phyloP scores from a whole-genome alignment of 2,888 invertebrate genomes.

The Crioceris asparagi region DNA sequence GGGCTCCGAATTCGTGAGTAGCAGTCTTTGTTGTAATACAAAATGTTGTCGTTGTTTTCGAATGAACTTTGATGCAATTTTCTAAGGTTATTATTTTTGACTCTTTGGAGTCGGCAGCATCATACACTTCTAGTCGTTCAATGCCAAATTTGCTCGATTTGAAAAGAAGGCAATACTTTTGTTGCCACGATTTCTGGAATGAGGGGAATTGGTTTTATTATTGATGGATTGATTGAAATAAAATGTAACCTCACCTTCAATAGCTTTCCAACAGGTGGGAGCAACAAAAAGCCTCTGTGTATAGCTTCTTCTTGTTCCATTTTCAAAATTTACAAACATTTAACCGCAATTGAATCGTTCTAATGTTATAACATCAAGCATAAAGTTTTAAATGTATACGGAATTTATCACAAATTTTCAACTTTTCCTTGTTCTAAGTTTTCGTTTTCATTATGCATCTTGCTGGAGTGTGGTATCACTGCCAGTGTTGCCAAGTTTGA shows the following conservation, averaged over 20 bases:
- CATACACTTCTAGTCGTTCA: slow-evolving; percentile 76
- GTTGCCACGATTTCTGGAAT: slow-evolving; percentile 76
- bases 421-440: too few relatives aligned
- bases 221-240: too few relatives aligned
- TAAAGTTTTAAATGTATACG: too few relatives aligned
- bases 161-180: slow-evolving; percentile 65
- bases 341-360: too few relatives aligned
- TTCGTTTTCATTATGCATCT: too few relatives aligned
- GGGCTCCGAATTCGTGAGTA: slow-evolving; percentile 50
- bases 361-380: too few relatives aligned
- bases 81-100: slow-evolving; percentile 66
- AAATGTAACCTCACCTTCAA: slow-evolving; percentile 49
- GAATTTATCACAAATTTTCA: too few relatives aligned
- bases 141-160: slow-evolving; percentile 78
- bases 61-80: slow-evolving; percentile 77
- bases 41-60: slow-evolving; percentile 46
- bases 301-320: slow-evolving; percentile 70
- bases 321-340: too few relatives aligned
- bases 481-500: too few relatives aligned
- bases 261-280: slow-evolving; percentile 70
- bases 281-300: slow-evolving; percentile 63
- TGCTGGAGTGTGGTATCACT: too few relatives aligned
- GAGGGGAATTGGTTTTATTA: neutral
- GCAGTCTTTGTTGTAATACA: slow-evolving; percentile 66
- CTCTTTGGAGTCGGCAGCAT: slow-evolving; percentile 47